These are phyloP conservation scores for Ypsolopha sequella DNA, from an alignment of 2,888 invertebrate genomes.

Conservation along the genomic window DNA sequence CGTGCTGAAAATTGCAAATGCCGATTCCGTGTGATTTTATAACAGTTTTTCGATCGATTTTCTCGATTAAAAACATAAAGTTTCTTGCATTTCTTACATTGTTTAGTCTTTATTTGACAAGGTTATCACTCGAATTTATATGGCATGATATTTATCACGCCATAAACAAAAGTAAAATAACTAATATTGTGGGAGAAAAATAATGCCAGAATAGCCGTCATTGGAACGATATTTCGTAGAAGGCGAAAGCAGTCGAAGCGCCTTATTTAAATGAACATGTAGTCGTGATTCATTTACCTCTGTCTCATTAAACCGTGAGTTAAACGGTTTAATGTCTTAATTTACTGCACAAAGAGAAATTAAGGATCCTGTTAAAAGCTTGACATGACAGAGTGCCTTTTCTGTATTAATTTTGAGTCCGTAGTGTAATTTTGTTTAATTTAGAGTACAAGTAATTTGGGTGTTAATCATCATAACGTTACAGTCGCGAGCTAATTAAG, in stretches of 20 bases:
- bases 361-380: constrained; percentile 64
- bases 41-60: no score
- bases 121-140: no score
- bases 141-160: no score
- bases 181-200: no score
- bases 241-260: not conserved
- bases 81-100: no score
- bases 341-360: constrained; percentile 65
- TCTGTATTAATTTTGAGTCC: constrained; percentile 61
- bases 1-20: no score
- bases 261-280: constrained; percentile 7
- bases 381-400: constrained; percentile 65
- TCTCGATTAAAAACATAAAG: no score
- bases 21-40: no score
- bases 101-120: no score
- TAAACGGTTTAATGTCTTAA: constrained; percentile 65
- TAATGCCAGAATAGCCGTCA: not conserved
- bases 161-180: no score
- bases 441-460: constrained; percentile 26
- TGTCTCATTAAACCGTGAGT: constrained; percentile 43
- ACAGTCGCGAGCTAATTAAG: not conserved
- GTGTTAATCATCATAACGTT: not conserved
- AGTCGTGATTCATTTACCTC: constrained; percentile 22
- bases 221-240: not conserved
- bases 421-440: constrained; percentile 52